A percentile compares a stretch with the other conserved stretches of the same genome.
phyloP scores from a whole-genome alignment of 2,888 invertebrate genomes.

The Scotopteryx bipunctaria region DNA sequence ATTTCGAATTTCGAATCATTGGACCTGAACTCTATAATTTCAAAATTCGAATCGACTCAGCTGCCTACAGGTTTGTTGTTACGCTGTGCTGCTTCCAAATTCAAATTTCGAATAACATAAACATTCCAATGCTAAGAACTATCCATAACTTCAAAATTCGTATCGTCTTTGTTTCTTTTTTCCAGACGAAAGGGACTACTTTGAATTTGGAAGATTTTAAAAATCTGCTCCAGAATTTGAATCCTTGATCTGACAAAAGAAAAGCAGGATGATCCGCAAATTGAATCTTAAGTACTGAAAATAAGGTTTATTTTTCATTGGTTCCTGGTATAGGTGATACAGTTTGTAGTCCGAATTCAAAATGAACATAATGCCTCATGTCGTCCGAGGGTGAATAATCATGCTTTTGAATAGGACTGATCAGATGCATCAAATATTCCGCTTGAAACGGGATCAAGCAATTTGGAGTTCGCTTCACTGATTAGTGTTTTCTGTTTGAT shows the following conservation, averaged over 20 bases:
- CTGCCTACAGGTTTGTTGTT: too few relatives aligned
- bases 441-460: slow-evolving; percentile 30
- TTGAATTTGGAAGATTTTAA: background rate
- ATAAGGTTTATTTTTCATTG: slow-evolving; percentile 1
- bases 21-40: too few relatives aligned
- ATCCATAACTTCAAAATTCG: too few relatives aligned
- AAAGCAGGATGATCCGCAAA: background rate
- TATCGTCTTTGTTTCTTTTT: too few relatives aligned
- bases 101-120: too few relatives aligned
- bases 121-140: too few relatives aligned
- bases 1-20: too few relatives aligned
- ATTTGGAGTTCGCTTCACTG: slow-evolving; percentile 14
- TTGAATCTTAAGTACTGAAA: background rate
- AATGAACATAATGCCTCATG: slow-evolving; percentile 24
- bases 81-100: too few relatives aligned
- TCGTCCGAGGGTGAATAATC: slow-evolving; percentile 34
- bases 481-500: slow-evolving; percentile 17
- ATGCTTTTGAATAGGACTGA: slow-evolving; percentile 35
- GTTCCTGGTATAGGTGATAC: background rate
- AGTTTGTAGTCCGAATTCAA: slow-evolving; percentile 3
- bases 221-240: background rate
- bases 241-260: background rate
- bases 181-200: too few relatives aligned
- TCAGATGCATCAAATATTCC: slow-evolving; percentile 37
- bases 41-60: too few relatives aligned